These are phyloP conservation scores for Machaerirhynchus nigripectus DNA, from an alignment of 2,113 vertebrate species.

Conservation along the genomic window DNA sequence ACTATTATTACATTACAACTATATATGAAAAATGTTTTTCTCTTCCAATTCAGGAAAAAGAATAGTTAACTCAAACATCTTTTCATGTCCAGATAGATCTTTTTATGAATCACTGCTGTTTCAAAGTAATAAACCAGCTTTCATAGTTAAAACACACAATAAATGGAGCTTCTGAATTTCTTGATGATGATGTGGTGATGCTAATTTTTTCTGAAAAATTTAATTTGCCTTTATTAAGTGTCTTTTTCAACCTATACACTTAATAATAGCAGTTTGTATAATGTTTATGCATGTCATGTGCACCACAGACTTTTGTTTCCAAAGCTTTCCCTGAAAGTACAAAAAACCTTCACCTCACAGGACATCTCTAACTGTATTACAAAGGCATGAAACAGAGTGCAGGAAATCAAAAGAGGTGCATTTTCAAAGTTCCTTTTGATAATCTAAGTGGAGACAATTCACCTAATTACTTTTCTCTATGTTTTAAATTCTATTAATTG, in stretches of 20 bases:
- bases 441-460: neutral
- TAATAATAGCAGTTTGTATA: neutral
- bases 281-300: neutral
- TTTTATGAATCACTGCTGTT: neutral
- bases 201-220: neutral
- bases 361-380: neutral
- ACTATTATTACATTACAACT: neutral
- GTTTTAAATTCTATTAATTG: neutral
- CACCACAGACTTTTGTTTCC: neutral
- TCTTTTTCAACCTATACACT: neutral
- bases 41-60: neutral
- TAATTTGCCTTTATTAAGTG: neutral
- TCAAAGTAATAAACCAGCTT: neutral
- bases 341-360: neutral
- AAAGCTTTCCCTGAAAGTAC: neutral
- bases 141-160: neutral
- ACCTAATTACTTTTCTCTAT: neutral
- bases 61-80: neutral
- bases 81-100: neutral
- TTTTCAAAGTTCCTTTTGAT: conserved; percentile 15
- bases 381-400: neutral
- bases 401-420: neutral
- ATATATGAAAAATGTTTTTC: neutral
- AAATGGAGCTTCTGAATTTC: neutral
- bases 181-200: neutral